Percentiles rank a stretch among this genome's conserved stretches.
phyloP scores from a whole-genome alignment of 2,888 invertebrate genomes.

The Drosophila bunnanda region DNA sequence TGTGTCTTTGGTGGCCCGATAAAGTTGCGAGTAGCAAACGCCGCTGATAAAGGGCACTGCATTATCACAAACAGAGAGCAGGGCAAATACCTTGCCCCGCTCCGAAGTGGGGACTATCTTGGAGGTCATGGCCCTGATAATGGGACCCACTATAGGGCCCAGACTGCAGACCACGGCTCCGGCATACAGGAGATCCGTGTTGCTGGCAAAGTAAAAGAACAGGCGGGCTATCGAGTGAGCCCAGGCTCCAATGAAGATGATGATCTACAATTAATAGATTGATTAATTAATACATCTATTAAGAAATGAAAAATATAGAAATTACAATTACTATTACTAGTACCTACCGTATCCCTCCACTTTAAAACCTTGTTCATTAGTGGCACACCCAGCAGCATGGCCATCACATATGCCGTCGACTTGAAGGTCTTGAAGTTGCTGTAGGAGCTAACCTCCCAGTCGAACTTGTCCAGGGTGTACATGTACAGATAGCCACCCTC shows the following conservation, averaged over 20 bases:
- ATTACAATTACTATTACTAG: neutral
- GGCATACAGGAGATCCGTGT: slow-evolving; percentile 87
- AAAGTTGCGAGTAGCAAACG: slow-evolving; percentile 89
- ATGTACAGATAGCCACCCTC: slow-evolving; percentile 91
- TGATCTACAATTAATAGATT: slow-evolving; percentile 85
- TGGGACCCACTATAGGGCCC: slow-evolving; percentile 91
- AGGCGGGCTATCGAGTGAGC: slow-evolving; percentile 89
- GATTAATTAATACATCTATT: neutral
- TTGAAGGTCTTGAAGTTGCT: slow-evolving; percentile 91
- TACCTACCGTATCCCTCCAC: slow-evolving; percentile 88
- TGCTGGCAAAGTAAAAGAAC: slow-evolving; percentile 88
- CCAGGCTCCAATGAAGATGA: slow-evolving; percentile 89
- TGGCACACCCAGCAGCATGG: slow-evolving; percentile 90
- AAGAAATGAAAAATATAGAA: neutral
- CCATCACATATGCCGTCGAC: slow-evolving; percentile 89
- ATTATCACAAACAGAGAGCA: slow-evolving; percentile 92
- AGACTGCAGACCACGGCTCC: slow-evolving; percentile 91
- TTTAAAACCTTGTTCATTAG: slow-evolving; percentile 88
- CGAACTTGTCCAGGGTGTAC: slow-evolving; percentile 89
- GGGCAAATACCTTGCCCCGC: slow-evolving; percentile 91
- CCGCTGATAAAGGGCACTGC: slow-evolving; percentile 91
- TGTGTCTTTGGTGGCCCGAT: slow-evolving; percentile 88
- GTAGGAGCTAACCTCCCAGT: slow-evolving; percentile 89
- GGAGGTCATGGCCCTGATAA: slow-evolving; percentile 92
- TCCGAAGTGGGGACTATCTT: slow-evolving; percentile 90